Evolutionary conservation across 2,797 vertebrate species (phyloP), one percentile per base, ranked within the genome.

Genomic region (Synanceia verrucosa): DNA sequence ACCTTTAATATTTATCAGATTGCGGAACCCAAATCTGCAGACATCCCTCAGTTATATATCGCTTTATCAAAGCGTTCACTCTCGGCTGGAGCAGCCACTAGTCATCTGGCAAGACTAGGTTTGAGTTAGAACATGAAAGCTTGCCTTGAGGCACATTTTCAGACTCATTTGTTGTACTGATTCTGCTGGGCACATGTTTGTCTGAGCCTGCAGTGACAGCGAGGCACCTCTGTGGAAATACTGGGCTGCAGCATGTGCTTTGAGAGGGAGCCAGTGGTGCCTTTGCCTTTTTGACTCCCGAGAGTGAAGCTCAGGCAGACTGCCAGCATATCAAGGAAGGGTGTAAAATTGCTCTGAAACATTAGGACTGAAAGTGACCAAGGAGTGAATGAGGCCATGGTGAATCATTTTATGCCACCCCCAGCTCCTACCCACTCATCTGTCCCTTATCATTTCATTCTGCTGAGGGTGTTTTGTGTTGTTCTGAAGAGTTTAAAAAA

Each of bases 261-360:
- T 18, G 33, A 73, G 52, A 70, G 33, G 8, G 12, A 63, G 62
- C 69, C 73, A 64, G 53, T 34, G 65, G 58, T 63, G 78, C 46
- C 31, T 57, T 62, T 31, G 65, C 53, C 60, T 78, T 76, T 73
- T 74, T 80, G 76, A 76, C 48, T 85, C 55, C 23, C 16, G 31
- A 57, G 75, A 82, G 68, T 62, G 57, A 80, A 50, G 57, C 46
- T 0, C 41, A 70, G 69, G 51, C 46, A 16, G 31, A 47, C 61
- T 81, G 78, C 78, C 81, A 79, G 71, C 58, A 34, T 69, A 74
- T 89, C 78, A 89, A 78, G 53, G 57, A 19, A 55, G 70, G 66
- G 82, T 83, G 80, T 81, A 72, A 85, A 89, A 81, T 87, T 64
- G 47, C 71, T 83, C 70, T 76, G 83, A 86, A 89, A 79, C 79